Conservation (phyloP, 2,797 vertebrate species). For the Melanotaenia parkinsoni region DNA sequence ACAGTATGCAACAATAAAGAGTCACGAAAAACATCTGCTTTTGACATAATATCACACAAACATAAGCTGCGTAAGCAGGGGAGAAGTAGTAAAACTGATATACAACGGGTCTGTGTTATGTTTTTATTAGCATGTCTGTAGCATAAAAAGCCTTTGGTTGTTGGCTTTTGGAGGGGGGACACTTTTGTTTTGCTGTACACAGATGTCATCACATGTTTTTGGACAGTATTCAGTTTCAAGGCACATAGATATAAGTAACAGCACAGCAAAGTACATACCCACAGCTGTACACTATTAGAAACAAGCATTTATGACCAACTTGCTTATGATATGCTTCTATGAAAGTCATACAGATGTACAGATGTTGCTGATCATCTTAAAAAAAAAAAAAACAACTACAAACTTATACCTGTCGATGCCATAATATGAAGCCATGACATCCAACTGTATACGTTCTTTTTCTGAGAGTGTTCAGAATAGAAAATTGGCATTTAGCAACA, state of each 20-base stretch:
- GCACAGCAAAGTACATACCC: slow-evolving; percentile 47
- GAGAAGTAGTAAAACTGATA: slow-evolving; percentile 29
- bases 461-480: neutral
- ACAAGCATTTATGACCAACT: slow-evolving; percentile 27
- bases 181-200: slow-evolving; percentile 39
- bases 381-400: neutral
- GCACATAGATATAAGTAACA: slow-evolving; percentile 63
- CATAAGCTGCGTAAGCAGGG: slow-evolving; percentile 36
- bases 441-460: neutral
- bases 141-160: slow-evolving; percentile 65
- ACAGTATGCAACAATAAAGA: slow-evolving; percentile 56
- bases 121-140: slow-evolving; percentile 40
- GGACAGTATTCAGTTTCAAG: slow-evolving; percentile 48
- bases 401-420: neutral
- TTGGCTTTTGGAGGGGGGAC: slow-evolving; percentile 28
- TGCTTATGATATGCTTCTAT: neutral
- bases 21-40: slow-evolving; percentile 66
- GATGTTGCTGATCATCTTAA: slow-evolving; percentile 6
- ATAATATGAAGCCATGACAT: neutral
- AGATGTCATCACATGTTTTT: slow-evolving; percentile 32
- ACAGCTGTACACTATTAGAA: slow-evolving; percentile 36
- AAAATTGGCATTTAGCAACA: neutral
- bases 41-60: slow-evolving; percentile 55
- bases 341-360: slow-evolving; percentile 10
- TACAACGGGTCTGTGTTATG: slow-evolving; percentile 26